phyloP scores from a whole-genome alignment of 2,797 vertebrate genomes.

The Propithecus deckenii region DNA sequence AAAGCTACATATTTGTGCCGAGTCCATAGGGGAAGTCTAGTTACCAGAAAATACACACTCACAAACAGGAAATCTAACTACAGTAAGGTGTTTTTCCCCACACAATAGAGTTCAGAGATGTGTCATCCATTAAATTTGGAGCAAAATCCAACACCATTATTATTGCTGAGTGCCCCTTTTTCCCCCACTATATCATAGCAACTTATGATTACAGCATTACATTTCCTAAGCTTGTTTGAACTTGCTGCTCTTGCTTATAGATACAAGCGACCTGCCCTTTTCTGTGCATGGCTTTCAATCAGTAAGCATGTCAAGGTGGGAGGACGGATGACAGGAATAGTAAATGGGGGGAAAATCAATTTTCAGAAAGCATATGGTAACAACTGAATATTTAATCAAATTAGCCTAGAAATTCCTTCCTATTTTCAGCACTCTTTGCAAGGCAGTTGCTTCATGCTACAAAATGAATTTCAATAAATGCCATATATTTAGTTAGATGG shows the following conservation, averaged over 20 bases:
- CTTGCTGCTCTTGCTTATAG: conserved; percentile 72
- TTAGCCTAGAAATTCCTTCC: conserved; percentile 84
- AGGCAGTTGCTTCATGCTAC: conserved; percentile 82
- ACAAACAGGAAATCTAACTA: conserved; percentile 86
- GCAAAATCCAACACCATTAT: conserved; percentile 70
- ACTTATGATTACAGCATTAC: conserved; percentile 62
- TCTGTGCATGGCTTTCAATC: conserved; percentile 79
- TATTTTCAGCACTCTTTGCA: conserved; percentile 84
- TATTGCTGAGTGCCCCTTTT: conserved; percentile 57
- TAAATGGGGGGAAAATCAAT: conserved; percentile 80
- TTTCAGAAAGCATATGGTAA: conserved; percentile 85
- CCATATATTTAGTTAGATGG: conserved; percentile 82
- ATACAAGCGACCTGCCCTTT: conserved; percentile 70
- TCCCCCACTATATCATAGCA: conserved; percentile 54
- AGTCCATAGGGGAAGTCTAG: conserved; percentile 45
- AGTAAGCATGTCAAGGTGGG: conserved; percentile 79
- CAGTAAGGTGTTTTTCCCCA: conserved; percentile 81
- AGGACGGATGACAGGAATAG: conserved; percentile 56
- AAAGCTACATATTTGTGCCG: not conserved
- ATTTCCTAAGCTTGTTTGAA: conserved; percentile 71
- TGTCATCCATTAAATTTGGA: conserved; percentile 82
- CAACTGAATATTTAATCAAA: conserved; percentile 86
- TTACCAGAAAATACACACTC: conserved; percentile 80
- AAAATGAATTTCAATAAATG: conserved; percentile 88
- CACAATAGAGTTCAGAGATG: conserved; percentile 85